Evolutionary conservation across 1,140 invertebrate genomes (phyloP).

Genomic region (Nasonia vitripennis): DNA sequence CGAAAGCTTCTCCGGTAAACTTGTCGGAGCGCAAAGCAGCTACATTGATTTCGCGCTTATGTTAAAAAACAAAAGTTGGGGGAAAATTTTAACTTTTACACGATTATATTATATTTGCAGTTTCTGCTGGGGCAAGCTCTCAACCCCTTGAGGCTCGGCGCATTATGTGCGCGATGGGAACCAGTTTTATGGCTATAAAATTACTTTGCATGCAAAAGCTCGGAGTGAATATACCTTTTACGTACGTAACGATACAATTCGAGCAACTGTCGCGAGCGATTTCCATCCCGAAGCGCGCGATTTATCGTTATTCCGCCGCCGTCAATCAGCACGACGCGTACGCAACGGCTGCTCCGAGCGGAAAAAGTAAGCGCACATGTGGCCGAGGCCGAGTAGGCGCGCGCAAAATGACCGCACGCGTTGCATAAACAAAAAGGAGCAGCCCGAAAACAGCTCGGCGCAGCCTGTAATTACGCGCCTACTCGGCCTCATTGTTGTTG

Average conservation of each 20-base stretch:
- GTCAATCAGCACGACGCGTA: no score
- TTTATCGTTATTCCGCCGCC: no score
- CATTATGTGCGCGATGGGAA: not conserved
- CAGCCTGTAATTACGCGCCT: not conserved
- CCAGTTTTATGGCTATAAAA: constrained; percentile 7
- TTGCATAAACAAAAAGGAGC: constrained; percentile 9
- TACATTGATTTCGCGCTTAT: no score
- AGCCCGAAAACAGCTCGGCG: not conserved
- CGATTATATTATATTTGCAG: no score
- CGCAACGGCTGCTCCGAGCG: not conserved
- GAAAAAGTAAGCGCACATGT: constrained; percentile 16
- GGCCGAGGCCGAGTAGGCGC: not conserved
- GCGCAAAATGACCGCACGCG: not conserved
- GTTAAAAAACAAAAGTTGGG: no score
- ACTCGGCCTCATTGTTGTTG: no score
- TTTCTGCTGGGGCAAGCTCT: not conserved
- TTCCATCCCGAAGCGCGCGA: no score
- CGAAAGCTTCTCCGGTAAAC: no score
- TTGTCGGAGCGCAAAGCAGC: no score
- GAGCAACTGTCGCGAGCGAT: not conserved
- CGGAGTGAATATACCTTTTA: not conserved
- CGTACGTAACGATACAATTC: not conserved
- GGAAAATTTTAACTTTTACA: not conserved
- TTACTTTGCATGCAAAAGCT: not conserved
- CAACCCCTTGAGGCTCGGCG: not conserved